Conservation (phyloP, 2,888 invertebrate genomes). For the Dynastes hyllus region DNA sequence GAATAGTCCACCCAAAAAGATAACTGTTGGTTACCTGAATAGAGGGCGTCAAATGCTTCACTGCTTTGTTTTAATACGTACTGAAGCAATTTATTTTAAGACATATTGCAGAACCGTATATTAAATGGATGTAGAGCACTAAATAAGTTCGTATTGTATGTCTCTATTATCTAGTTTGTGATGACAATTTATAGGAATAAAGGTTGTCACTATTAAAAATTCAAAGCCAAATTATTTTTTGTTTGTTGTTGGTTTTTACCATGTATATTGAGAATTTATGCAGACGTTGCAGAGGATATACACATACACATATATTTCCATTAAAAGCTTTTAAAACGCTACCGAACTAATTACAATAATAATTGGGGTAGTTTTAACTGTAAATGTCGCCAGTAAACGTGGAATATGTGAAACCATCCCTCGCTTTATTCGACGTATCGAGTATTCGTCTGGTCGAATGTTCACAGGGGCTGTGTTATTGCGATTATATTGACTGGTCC, state of each 20-base stretch:
- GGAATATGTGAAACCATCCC: constrained; percentile 37
- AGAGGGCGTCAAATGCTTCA: no score
- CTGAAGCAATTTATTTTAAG: no score
- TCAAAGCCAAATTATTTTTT: constrained; percentile 27
- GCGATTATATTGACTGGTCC: constrained; percentile 73
- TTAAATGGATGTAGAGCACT: no score
- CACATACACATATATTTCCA: constrained; percentile 24
- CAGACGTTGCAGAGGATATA: constrained; percentile 10
- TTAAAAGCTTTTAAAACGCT: constrained; percentile 45
- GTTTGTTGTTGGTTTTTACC: constrained; percentile 7
- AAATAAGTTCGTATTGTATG: no score
- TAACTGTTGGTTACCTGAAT: neutral
- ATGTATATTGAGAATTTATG: constrained; percentile 15
- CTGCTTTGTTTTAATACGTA: no score
- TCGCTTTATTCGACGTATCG: constrained; percentile 5
- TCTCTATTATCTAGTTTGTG: neutral
- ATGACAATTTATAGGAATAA: neutral
- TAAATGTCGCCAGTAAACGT: constrained; percentile 43
- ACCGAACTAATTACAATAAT: constrained; percentile 47
- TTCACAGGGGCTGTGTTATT: constrained; percentile 70
- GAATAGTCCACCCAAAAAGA: neutral
- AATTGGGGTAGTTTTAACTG: constrained; percentile 48
- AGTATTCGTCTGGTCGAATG: constrained; percentile 63
- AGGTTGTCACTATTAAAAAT: constrained; percentile 1
- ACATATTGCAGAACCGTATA: no score